Evolutionary conservation across 2,113 vertebrate species (phyloP), one percentile per base, ranked within the genome.

Genomic region (Murina feae): DNA sequence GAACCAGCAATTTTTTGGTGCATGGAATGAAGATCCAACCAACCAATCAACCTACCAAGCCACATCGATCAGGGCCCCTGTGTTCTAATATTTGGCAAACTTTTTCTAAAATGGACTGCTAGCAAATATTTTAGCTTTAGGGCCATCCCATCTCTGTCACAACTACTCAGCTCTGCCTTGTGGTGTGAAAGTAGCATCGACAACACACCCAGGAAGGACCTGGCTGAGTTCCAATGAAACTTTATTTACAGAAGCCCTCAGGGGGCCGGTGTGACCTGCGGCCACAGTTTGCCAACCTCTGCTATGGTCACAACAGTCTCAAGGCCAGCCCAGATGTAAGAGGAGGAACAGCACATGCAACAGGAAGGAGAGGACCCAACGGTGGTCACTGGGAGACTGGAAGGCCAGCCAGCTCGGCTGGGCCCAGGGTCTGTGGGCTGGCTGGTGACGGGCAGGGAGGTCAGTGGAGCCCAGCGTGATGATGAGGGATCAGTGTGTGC

Each of bases 341-440:
- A 28, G 18, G 42, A 76, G 32, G 10, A 82, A 49, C 39, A 23
- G 28, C 4, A 9, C 16, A 4, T 17, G 20, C 17, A 0, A 8
- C 6, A 39, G 23, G 35, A 74, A 83, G 49, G 25, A 39, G 10
- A 42, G 14, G 35, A 25, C 53, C 4, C 1, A 14, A 28, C 4
- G 3, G 21, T 9, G 69, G 10, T 35, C 21, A 10, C 21, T 58
- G 23, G 55, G 55, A 58, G 23, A 10, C 4, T 5, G 25, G 23
- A 35, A 49, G 75, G 25, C 5, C 28, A 60, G 13, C 6, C 2
- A 0, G 30, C 21, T 55, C 4, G 14, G 11, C 16, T 0, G 28
- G 11, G 71, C 30, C 44, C 18, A 3, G 58, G 58, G 17, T 28
- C 23, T 13, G 0, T 0, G 0, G 20, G 23, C 21, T 5, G 47